These are phyloP conservation scores for Percopsis omiscomaycus DNA, from an alignment of 2,797 vertebrate species.

Conservation along the genomic window DNA sequence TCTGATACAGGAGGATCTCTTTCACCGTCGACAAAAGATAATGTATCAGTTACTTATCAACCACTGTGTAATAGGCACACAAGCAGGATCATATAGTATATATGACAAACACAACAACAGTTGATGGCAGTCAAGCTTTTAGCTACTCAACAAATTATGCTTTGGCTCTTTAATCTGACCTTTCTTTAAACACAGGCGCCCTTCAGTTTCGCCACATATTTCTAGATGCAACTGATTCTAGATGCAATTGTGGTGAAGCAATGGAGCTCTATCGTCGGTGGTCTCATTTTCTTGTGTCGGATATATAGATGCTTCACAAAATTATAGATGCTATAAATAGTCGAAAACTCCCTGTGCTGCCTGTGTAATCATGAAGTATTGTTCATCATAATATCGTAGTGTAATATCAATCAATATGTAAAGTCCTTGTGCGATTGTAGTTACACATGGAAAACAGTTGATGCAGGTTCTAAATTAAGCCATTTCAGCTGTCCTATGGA, in stretches of 20 bases:
- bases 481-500: constrained; percentile 63
- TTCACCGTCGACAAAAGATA: constrained; percentile 43
- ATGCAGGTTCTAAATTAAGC: constrained; percentile 45
- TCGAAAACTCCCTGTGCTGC: too few species aligned
- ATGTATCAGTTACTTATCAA: constrained; percentile 44
- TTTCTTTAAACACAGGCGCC: not conserved
- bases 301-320: too few species aligned
- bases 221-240: too few species aligned
- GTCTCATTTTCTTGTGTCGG: too few species aligned
- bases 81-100: constrained; percentile 13
- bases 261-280: too few species aligned
- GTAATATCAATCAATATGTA: constrained; percentile 32
- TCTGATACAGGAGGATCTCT: constrained; percentile 53
- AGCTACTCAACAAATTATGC: not conserved
- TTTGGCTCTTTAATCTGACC: not conserved
- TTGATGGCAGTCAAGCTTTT: constrained; percentile 8
- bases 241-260: too few species aligned
- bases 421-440: constrained; percentile 21
- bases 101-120: not conserved
- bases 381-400: constrained; percentile 3
- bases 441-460: constrained; percentile 35
- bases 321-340: too few species aligned
- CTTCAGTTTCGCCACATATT: too few species aligned
- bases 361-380: too few species aligned
- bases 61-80: constrained; percentile 38